Evolutionary conservation across 1,140 invertebrate genomes (phyloP).

Genomic region (Liolophura sinensis): DNA sequence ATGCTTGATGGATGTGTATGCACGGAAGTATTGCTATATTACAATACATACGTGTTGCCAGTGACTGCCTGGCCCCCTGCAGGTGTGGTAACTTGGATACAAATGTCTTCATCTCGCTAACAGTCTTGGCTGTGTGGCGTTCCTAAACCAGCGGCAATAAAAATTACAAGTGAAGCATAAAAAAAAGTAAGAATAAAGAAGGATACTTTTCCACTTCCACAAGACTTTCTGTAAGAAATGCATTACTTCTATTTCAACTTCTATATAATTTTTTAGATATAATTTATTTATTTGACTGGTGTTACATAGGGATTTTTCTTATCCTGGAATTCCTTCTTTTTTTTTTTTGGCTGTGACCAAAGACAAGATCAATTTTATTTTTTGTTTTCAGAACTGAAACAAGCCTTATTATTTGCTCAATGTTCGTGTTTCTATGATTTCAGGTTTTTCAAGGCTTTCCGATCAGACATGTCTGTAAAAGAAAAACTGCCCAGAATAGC

Average conservation of each 20-base stretch:
- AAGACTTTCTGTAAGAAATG: too few species aligned
- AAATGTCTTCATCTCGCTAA: slow-evolving; percentile 93
- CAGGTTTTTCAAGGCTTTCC: not conserved
- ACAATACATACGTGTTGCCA: slow-evolving; percentile 69
- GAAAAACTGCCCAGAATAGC: too few species aligned
- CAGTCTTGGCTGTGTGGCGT: slow-evolving; percentile 80
- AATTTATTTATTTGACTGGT: not conserved
- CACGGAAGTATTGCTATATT: too few species aligned
- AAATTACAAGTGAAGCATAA: not conserved
- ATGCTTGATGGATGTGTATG: not conserved
- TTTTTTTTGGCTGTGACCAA: too few species aligned
- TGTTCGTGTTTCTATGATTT: not conserved
- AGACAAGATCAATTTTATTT: too few species aligned
- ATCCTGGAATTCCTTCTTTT: too few species aligned
- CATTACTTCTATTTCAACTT: too few species aligned
- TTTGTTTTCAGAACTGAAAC: too few species aligned
- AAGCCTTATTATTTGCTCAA: too few species aligned
- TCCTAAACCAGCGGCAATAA: slow-evolving; percentile 60
- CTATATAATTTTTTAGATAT: not conserved
- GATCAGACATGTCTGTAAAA: too few species aligned
- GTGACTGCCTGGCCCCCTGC: slow-evolving; percentile 81
- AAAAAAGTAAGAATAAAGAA: not conserved
- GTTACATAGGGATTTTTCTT: not conserved
- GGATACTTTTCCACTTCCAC: too few species aligned
- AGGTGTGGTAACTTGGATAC: slow-evolving; percentile 88